These are phyloP conservation scores for Apamea crenata DNA, from an alignment of 2,888 invertebrate species.

Conservation along the genomic window DNA sequence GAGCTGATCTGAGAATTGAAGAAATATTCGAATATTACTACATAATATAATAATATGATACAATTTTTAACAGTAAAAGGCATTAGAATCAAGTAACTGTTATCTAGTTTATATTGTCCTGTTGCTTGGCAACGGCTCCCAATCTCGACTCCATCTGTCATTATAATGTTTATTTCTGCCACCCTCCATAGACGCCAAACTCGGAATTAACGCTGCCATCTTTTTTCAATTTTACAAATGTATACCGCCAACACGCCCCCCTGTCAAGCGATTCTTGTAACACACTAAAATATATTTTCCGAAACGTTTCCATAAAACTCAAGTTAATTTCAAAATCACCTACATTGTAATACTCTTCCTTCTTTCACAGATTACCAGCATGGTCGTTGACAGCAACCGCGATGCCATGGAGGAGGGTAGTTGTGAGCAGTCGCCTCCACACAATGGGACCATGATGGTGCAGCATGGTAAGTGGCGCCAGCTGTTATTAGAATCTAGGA, in stretches of 20 bases:
- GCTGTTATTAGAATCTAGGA: slow-evolving; percentile 25
- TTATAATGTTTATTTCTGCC: background rate
- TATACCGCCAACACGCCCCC: background rate
- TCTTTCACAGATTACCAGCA: slow-evolving; percentile 80
- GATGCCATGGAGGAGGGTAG: slow-evolving; percentile 82
- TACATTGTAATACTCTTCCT: slow-evolving; percentile 21
- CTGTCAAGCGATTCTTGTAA: background rate
- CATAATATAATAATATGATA: background rate
- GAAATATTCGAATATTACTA: background rate
- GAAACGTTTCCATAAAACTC: background rate
- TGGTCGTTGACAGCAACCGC: slow-evolving; percentile 83
- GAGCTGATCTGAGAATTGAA: slow-evolving; percentile 29
- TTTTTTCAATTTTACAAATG: background rate
- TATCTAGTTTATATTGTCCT: background rate
- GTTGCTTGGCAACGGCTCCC: background rate
- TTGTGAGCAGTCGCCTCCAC: slow-evolving; percentile 81
- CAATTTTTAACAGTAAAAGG: background rate
- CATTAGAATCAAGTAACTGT: background rate
- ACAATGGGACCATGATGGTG: slow-evolving; percentile 76
- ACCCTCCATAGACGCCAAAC: background rate
- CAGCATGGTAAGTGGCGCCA: slow-evolving; percentile 79
- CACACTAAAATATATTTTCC: background rate
- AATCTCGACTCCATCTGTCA: background rate
- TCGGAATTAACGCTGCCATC: background rate
- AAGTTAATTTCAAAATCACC: background rate